Conservation (phyloP, 2,888 invertebrate genomes). For the Coremacera marginata region DNA sequence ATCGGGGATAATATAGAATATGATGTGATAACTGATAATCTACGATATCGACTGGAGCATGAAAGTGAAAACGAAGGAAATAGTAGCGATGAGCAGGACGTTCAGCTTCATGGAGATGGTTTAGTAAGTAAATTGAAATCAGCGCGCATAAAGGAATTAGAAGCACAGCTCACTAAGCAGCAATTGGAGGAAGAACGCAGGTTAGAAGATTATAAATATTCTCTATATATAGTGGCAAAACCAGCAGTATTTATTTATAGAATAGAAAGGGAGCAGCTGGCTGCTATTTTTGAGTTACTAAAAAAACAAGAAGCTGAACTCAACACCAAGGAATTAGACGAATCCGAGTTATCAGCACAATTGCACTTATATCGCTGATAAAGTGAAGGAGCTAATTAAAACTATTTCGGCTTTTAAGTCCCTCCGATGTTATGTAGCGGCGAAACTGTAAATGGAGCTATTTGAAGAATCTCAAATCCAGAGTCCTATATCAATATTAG, state of each 20-base stretch:
- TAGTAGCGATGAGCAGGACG: slow-evolving; percentile 24
- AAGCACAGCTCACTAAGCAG: slow-evolving; percentile 54
- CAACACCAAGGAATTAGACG: slow-evolving; percentile 59
- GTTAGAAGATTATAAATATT: slow-evolving; percentile 42
- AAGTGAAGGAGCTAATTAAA: no score
- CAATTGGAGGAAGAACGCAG: slow-evolving; percentile 56
- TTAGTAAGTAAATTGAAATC: slow-evolving; percentile 55
- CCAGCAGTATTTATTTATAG: slow-evolving; percentile 49
- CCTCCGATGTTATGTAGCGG: no score
- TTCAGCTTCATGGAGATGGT: slow-evolving; percentile 42
- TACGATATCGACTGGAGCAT: neutral
- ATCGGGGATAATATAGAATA: no score
- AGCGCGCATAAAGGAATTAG: slow-evolving; percentile 54
- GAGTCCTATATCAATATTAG: no score
- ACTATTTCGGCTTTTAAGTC: no score
- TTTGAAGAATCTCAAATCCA: no score
- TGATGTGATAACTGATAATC: neutral
- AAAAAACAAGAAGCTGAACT: slow-evolving; percentile 69
- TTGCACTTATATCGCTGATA: slow-evolving; percentile 50
- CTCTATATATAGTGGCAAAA: neutral
- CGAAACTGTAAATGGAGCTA: no score
- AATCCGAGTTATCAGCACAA: slow-evolving; percentile 49
- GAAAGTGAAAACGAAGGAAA: slow-evolving; percentile 40
- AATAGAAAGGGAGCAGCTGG: slow-evolving; percentile 69
- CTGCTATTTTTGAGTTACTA: slow-evolving; percentile 69